These are phyloP conservation scores for Thumatha senex DNA, from an alignment of 2,888 invertebrate genomes.

Conservation along the genomic window DNA sequence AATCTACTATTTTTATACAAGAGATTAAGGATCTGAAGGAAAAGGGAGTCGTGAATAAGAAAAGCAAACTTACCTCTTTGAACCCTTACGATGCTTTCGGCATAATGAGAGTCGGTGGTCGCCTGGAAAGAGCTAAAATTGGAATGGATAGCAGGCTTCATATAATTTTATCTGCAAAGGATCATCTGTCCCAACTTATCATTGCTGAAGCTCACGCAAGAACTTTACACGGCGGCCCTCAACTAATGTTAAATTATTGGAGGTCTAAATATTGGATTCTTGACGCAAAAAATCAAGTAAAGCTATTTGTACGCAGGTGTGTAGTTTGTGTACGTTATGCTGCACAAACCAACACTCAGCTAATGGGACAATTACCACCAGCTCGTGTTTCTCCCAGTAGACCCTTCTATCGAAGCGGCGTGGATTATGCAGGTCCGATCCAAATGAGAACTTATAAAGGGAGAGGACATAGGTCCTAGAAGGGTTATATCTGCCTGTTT, in stretches of 20 bases:
- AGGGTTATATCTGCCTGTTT: background rate
- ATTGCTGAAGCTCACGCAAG: constrained; percentile 25
- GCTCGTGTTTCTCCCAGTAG: constrained; percentile 13
- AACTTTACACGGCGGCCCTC: too few relatives aligned
- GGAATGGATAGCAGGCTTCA: constrained; percentile 12
- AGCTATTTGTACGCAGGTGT: background rate
- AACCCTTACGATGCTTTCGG: constrained; percentile 14
- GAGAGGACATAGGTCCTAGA: background rate
- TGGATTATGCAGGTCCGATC: constrained; percentile 22
- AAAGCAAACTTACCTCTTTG: constrained; percentile 9
- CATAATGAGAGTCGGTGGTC: constrained; percentile 19
- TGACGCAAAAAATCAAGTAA: constrained; percentile 8
- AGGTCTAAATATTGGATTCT: constrained; percentile 24
- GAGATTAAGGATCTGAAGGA: constrained; percentile 9
- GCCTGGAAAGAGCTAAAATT: constrained; percentile 10
- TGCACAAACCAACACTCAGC: constrained; percentile 3
- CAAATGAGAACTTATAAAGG: constrained; percentile 10
- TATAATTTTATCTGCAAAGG: constrained; percentile 13
- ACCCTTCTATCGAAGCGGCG: constrained; percentile 15
- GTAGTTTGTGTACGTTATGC: too few relatives aligned
- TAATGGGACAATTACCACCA: constrained; percentile 26
- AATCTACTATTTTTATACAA: constrained; percentile 3
- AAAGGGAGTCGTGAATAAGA: constrained; percentile 6
- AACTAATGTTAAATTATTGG: constrained; percentile 22
- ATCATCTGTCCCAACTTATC: constrained; percentile 13